Evolutionary conservation across 2,797 vertebrate genomes (phyloP), one percentile per base, ranked within the genome.

Genomic region (Florisuga fusca): DNA sequence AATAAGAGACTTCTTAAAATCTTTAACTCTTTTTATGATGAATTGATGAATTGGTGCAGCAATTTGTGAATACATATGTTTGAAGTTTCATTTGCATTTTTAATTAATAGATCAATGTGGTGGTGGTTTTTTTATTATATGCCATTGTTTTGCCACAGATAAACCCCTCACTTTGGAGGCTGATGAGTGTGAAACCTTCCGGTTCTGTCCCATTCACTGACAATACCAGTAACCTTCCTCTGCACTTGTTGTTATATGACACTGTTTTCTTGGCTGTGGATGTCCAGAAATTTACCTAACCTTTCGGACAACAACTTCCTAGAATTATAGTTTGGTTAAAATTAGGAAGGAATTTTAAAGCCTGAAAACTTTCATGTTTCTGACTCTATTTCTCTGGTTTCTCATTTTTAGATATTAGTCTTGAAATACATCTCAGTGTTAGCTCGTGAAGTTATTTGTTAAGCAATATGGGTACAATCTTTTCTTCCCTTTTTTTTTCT

Each of bases 11-110:
- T 57, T 54, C 57, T 93, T 95, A 90, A 94, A 93, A 57, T 48
- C 54, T 90, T 96, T 94, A 96, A 94, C 78, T 92, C 58, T 21
- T 97, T 94, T 95, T 48, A 55, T 94, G 75, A 85, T 34, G 55
- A 45, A 61, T 58, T 94, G 75, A 85, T 34, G 55, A 45, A 61
- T 58, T 66, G 58, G 25, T 79, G 55, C 23, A 94, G 67, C 26
- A 48, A 27, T 87, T 84, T 81, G 31, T 67, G 36, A 84, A 63
- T 79, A 34, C 17, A 3, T 63, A 31, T 12, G 10, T 33, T 51
- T 72, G 34, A 88, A 81, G 21, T 48, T 90, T 53, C 16, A 58
- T 90, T 91, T 78, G n/a, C 25, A 59, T 69, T 88, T 93, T 89
- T 29, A 72, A 66, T 94, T 58, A 69, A 78, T 41, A 83, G 69